Base-by-base conservation (phyloP, 2,113 vertebrate genomes). In the Lycocorax pyrrhopterus region DNA sequence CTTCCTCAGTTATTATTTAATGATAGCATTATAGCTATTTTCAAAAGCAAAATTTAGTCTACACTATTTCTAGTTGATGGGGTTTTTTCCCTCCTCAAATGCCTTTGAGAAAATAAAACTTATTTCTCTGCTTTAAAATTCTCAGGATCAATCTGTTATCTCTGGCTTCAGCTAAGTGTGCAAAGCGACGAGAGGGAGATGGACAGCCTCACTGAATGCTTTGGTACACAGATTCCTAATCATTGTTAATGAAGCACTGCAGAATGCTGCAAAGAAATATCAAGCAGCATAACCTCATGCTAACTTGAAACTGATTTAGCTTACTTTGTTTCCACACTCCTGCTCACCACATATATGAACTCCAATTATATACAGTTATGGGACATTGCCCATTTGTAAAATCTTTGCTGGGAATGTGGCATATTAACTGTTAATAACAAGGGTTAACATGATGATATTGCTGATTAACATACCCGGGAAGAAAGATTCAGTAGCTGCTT, bases 181-280 rank as follows among this genome's bases (percentile, higher is more conserved):
- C 9, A 23, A 84, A 33, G 52, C 41, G 60, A 75, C 18, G 49
- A 69, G 20, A 76, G 35, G 53, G 41, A 63, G 63, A 73, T 16
- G 21, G 66, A 32, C 33, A 84, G 69, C 12, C 46, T 32, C 56
- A 56, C 37, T 41, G 44, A 63, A 33, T 33, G 39, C 47, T 74
- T 49, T 62, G 43, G 20, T n/a, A 66, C 43, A 33, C 63, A 81
- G 60, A 10, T 18, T 64, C 32, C 79, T 53, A 41, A 78, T 35
- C 13, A 55, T 7, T 59, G 37, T 13, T 67, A 81, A 90, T 16
- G 68, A 93, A 89, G 75, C 64, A 26, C 0, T 39, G 35, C 16
- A 89, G 55, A 83, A 77, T 11, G 6, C 20, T 77, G 79, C 76
- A n/a, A 77, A 86, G 79, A 88, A 90, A 92, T 25, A 53, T 6